Evolutionary conservation across 2,888 invertebrate species (phyloP).

Genomic region (Listrodromus nycthemerus): DNA sequence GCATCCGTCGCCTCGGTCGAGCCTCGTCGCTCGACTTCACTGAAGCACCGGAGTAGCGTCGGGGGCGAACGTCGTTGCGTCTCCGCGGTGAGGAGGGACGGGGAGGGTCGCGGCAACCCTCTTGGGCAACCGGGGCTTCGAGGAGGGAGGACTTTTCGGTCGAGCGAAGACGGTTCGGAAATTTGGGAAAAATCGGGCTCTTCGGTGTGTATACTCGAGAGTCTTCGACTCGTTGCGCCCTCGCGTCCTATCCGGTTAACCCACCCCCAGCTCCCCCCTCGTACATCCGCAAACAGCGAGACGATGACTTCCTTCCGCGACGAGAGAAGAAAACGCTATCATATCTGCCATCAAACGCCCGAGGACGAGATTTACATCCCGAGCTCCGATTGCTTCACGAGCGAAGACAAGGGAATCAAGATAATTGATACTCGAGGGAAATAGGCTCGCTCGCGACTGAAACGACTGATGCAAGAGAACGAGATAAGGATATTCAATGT

Average conservation of each 20-base stretch:
- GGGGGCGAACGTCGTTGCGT: not conserved
- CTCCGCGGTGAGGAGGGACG: not conserved
- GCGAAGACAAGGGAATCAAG: constrained; percentile 31
- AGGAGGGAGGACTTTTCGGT: too few relatives aligned
- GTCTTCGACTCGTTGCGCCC: too few relatives aligned
- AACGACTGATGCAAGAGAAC: constrained; percentile 43
- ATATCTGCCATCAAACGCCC: not conserved
- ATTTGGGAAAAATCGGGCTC: not conserved
- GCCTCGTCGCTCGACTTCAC: constrained; percentile 19
- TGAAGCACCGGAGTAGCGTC: constrained; percentile 33
- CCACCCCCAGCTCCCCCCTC: not conserved
- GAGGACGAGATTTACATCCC: not conserved
- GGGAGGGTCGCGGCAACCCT: not conserved
- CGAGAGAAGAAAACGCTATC: constrained; percentile 25
- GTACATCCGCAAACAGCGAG: not conserved
- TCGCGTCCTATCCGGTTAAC: too few relatives aligned
- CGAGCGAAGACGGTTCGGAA: constrained; percentile 27
- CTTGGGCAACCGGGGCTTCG: not conserved
- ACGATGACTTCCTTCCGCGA: constrained; percentile 64
- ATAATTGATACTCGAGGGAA: constrained; percentile 26
- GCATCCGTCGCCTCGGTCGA: constrained; percentile 55
- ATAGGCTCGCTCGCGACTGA: constrained; percentile 1
- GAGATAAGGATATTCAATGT: constrained; percentile 53
- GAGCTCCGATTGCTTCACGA: constrained; percentile 64
- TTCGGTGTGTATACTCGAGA: not conserved